A percentile compares a stretch with the other conserved stretches of the same genome.
These are phyloP conservation scores for Chinchilla lanigera DNA, from an alignment of 2,113 vertebrate species.

Conservation along the genomic window DNA sequence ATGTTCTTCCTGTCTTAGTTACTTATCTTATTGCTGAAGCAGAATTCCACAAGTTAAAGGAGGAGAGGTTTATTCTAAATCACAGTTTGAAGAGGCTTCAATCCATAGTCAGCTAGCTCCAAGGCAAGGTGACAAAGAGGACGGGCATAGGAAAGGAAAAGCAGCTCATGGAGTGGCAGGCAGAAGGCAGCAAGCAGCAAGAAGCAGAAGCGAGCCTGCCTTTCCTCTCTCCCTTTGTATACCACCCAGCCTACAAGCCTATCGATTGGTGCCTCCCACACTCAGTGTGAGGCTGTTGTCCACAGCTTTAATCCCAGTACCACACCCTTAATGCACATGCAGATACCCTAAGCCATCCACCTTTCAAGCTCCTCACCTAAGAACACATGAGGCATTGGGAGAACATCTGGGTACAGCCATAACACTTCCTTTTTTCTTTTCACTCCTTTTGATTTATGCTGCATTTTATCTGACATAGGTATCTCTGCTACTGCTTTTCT, in stretches of 20 bases:
- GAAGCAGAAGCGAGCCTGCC: too few relatives aligned
- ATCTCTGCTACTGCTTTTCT: background rate
- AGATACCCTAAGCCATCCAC: background rate
- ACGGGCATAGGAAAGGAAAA: too few relatives aligned
- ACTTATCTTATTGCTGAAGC: background rate
- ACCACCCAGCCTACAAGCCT: background rate
- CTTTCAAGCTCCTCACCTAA: background rate
- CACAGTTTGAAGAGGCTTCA: too few relatives aligned
- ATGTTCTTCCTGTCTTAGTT: background rate
- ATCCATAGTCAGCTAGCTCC: too few relatives aligned
- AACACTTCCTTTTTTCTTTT: background rate
- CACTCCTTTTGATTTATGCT: background rate
- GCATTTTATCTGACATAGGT: background rate
- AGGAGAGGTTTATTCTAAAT: background rate
- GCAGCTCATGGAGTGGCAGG: too few relatives aligned
- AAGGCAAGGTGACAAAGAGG: too few relatives aligned
- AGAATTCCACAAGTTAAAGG: background rate
- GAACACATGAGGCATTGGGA: background rate
- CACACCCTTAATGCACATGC: background rate
- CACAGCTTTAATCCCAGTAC: background rate
- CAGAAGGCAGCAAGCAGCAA: too few relatives aligned
- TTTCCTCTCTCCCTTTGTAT: background rate
- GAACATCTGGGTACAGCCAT: background rate
- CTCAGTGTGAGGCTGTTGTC: background rate
- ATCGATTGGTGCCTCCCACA: background rate